Conservation (phyloP, 1,140 invertebrate genomes). For the Leptinotarsa undecemlineata region DNA sequence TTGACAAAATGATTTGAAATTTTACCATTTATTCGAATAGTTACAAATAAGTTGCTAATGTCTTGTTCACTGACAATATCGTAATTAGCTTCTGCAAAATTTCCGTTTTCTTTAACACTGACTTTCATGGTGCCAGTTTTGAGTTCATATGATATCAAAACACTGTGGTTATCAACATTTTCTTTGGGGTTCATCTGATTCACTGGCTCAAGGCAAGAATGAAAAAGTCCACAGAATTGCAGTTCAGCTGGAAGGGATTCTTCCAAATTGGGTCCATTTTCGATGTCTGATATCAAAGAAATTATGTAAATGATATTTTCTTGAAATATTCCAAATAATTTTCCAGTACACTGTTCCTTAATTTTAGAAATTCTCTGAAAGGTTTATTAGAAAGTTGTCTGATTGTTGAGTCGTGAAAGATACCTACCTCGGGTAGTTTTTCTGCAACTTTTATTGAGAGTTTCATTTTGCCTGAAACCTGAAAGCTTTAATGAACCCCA, state of each 20-base stretch:
- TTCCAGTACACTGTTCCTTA: slow-evolving; percentile 65
- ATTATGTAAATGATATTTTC: slow-evolving; percentile 70
- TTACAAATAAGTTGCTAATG: slow-evolving; percentile 68
- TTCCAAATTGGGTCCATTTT: slow-evolving; percentile 60
- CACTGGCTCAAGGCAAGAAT: slow-evolving; percentile 35
- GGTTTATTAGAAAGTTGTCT: not conserved
- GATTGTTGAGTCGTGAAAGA: no score
- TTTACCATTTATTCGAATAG: slow-evolving; percentile 64
- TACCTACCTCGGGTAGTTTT: no score
- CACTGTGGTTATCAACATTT: slow-evolving; percentile 75
- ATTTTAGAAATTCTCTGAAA: slow-evolving; percentile 63
- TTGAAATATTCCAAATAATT: slow-evolving; percentile 74
- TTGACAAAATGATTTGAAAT: slow-evolving; percentile 54
- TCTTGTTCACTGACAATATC: slow-evolving; percentile 60
- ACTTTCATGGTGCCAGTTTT: slow-evolving; percentile 59
- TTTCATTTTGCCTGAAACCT: no score
- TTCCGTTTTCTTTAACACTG: slow-evolving; percentile 72
- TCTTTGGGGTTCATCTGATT: slow-evolving; percentile 51
- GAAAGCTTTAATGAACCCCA: no score
- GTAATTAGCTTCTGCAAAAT: slow-evolving; percentile 62
- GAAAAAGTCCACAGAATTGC: slow-evolving; percentile 67
- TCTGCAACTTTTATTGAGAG: no score
- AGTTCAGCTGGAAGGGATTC: slow-evolving; percentile 71
- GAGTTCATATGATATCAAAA: slow-evolving; percentile 66
- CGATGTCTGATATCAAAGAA: slow-evolving; percentile 65